Base-by-base conservation (phyloP, 2,797 vertebrate species). In the Clamator glandarius region DNA sequence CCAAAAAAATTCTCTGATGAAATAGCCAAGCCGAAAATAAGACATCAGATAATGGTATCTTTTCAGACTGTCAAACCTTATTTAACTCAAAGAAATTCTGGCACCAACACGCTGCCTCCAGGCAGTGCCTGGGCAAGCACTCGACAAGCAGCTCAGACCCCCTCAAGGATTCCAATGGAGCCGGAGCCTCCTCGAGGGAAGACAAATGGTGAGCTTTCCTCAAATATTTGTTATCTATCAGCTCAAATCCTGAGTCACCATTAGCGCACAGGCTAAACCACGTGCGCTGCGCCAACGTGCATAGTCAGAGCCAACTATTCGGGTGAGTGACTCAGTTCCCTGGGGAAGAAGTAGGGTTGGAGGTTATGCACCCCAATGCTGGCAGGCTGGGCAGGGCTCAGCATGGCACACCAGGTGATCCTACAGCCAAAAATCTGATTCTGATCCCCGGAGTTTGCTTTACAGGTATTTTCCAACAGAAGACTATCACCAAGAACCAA, bases 361-460 rank as follows among this genome's bases (percentile, higher is more conserved):
- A 69, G 51, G 10, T 55, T 31, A 15, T 2, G 21, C 11, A 46
- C 16, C 50, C 19, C 31, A 0, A 0, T 31, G 23, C 26, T 1
- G 0, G 16, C 21, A 46, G 48, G 44, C 44, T 69, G 26, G 31
- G 50, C 33, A 85, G n/a, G 44, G 57, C 44, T 46, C 48, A 88
- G 39, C 1, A 0, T 58, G 17, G 15, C 5, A 1, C 55, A 20
- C 28, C n/a, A 15, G 50, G 73, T 16, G 5, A 18, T 48, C 46
- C 33, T 28, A 14, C 0, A 3, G 67, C 6, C 41, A 35, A 61
- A 70, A 78, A 19, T 48, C 1, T 1, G 28, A 54, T 5, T 6
- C 42, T 39, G 19, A 25, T 46, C n/a, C 25, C 63, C 67, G 33
- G 28, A 44, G 33, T 20, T 63, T 41, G 26, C 39, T 33, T 61